phyloP scores from a whole-genome alignment of 92 coral and sea anemone genomes.

The Isaurus tuberculatus region DNA sequence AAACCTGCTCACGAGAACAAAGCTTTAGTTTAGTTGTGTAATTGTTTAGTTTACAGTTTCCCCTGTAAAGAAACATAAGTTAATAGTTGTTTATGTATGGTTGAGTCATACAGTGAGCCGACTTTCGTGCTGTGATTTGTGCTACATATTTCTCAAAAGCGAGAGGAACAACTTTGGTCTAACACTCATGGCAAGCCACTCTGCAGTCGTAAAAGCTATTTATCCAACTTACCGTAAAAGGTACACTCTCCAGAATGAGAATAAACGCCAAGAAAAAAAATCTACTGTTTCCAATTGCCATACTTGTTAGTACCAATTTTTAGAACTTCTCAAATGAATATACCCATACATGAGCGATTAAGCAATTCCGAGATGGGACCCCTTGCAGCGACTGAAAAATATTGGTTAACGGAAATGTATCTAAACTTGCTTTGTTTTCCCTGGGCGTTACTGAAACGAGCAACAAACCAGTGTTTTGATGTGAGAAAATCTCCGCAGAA shows the following conservation, averaged over 20 bases:
- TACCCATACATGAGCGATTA: constrained; percentile 4
- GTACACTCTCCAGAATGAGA: background rate
- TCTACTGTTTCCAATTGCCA: background rate
- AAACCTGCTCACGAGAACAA: background rate
- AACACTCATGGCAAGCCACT: background rate
- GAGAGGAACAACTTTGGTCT: background rate
- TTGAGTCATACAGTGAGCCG: background rate
- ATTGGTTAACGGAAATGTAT: constrained; percentile 36
- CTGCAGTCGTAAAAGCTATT: background rate
- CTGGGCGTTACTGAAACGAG: constrained; percentile 6
- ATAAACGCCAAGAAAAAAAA: background rate
- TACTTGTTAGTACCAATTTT: background rate
- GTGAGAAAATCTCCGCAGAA: background rate
- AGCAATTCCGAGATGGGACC: constrained; percentile 31
- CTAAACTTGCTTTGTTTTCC: background rate
- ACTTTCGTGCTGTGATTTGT: background rate
- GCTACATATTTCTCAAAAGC: background rate
- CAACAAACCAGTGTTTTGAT: background rate
- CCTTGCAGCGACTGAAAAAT: constrained; percentile 1
- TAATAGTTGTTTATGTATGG: background rate
- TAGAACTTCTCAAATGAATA: background rate
- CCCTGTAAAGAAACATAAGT: background rate
- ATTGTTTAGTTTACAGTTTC: too few species aligned
- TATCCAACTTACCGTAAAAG: background rate
- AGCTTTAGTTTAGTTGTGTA: background rate